Conservation (phyloP, 2,797 vertebrate species). For the Poecilia gillii region DNA sequence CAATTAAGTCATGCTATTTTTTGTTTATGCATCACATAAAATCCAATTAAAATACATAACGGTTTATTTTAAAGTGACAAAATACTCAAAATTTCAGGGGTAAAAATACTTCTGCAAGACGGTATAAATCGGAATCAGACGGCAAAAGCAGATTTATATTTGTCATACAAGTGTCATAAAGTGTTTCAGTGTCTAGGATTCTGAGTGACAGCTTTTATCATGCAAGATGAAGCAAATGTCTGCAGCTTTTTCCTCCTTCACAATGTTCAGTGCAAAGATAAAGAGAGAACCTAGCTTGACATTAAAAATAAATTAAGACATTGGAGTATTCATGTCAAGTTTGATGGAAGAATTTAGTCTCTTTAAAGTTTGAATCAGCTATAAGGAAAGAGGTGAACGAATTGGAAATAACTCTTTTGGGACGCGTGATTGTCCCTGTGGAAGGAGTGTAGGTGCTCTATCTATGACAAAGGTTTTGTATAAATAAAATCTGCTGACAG, state of each 20-base stretch:
- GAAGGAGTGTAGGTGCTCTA: conserved; percentile 18
- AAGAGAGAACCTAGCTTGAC: conserved; percentile 10
- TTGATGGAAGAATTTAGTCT: conserved; percentile 15
- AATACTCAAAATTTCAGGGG: background rate
- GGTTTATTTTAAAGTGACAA: background rate
- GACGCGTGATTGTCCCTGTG: background rate
- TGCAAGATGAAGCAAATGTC: conserved; percentile 27
- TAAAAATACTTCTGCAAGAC: background rate
- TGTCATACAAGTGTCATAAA: background rate
- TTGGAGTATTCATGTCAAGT: conserved; percentile 18
- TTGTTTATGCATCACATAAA: background rate
- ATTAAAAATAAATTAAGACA: conserved; percentile 37
- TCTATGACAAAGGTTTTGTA: conserved; percentile 15
- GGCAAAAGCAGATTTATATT: background rate
- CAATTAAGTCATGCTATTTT: background rate
- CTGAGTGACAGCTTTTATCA: conserved; percentile 24
- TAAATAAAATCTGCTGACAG: conserved; percentile 36
- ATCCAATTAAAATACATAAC: background rate
- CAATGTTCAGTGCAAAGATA: conserved; percentile 17
- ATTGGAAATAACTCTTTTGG: conserved; percentile 2
- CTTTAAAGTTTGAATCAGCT: conserved; percentile 10
- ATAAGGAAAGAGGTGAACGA: conserved; percentile 5
- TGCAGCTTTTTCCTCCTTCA: conserved; percentile 6
- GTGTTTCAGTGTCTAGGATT: conserved; percentile 26
- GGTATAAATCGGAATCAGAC: background rate